Evolutionary conservation across 2,888 invertebrate genomes (phyloP).

Genomic region (Ormyrus thymus): DNA sequence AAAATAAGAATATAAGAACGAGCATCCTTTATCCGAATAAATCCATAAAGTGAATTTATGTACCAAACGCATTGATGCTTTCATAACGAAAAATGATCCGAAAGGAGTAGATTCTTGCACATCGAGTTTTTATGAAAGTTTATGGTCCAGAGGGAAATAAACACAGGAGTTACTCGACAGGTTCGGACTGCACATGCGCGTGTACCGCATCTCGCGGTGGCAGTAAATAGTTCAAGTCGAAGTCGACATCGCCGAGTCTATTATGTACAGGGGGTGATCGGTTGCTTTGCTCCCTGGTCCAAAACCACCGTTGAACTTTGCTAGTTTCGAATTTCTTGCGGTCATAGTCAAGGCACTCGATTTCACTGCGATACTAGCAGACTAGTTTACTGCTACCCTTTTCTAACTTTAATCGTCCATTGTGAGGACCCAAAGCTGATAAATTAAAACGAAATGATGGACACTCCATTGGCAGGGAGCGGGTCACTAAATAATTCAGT

Average conservation of each 20-base stretch:
- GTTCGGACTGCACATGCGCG: not conserved
- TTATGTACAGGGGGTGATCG: slow-evolving; percentile 30
- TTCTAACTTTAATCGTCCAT: slow-evolving; percentile 18
- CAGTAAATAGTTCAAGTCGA: slow-evolving; percentile 11
- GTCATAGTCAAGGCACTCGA: slow-evolving; percentile 40
- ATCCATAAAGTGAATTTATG: slow-evolving; percentile 13
- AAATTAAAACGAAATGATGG: not conserved
- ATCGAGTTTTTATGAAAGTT: not conserved
- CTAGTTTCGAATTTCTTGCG: slow-evolving; percentile 49
- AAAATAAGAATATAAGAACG: not conserved
- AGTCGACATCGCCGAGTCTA: slow-evolving; percentile 29
- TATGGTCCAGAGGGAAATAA: slow-evolving; percentile 16
- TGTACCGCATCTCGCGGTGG: not conserved
- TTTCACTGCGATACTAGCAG: not conserved
- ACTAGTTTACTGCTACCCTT: slow-evolving; percentile 6
- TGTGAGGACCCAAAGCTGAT: too few species aligned
- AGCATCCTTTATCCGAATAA: not conserved
- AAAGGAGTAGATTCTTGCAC: not conserved
- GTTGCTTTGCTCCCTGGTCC: slow-evolving; percentile 12
- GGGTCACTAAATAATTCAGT: slow-evolving; percentile 24
- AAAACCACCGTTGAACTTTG: slow-evolving; percentile 33
- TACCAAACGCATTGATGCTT: not conserved
- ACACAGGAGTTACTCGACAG: not conserved
- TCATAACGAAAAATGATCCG: slow-evolving; percentile 8
- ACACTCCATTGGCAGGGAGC: not conserved